These are phyloP conservation scores for Drosophila setifemur DNA, from an alignment of 1,140 invertebrate species.

Conservation along the genomic window DNA sequence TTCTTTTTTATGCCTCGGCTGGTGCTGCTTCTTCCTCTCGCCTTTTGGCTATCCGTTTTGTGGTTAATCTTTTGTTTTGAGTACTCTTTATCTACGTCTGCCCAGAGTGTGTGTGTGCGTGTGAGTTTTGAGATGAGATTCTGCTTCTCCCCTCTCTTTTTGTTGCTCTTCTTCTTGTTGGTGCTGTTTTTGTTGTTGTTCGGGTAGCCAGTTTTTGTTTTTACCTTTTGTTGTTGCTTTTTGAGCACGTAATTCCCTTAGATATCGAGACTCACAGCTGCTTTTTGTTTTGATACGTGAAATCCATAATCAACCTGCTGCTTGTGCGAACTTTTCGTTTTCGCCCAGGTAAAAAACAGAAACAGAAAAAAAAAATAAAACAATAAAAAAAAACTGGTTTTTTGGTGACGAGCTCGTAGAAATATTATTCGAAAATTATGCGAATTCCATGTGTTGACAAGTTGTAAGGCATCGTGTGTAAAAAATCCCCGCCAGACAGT, in stretches of 20 bases:
- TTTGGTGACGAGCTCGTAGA: neutral
- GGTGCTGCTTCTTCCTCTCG: slow-evolving; percentile 31
- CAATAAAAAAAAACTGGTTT: slow-evolving; percentile 11
- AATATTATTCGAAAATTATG: neutral
- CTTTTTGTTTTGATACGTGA: slow-evolving; percentile 75
- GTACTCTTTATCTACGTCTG: slow-evolving; percentile 63
- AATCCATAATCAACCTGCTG: slow-evolving; percentile 58
- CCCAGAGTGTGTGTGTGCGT: slow-evolving; percentile 8
- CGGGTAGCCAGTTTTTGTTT: neutral
- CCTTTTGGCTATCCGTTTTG: slow-evolving; percentile 28
- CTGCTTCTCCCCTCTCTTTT: neutral
- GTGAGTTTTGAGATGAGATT: slow-evolving; percentile 16
- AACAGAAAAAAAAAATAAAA: neutral
- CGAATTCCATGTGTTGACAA: slow-evolving; percentile 4
- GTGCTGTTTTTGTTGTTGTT: neutral
- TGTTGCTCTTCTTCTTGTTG: slow-evolving; percentile 24
- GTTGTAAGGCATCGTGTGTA: too few relatives aligned
- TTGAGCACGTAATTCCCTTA: slow-evolving; percentile 38
- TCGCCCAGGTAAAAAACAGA: neutral
- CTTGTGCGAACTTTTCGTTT: neutral
- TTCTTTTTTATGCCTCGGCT: slow-evolving; percentile 23
- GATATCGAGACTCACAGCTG: slow-evolving; percentile 60
- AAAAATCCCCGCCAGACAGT: slow-evolving; percentile 6
- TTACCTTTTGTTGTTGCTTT: slow-evolving; percentile 5
- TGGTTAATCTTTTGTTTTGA: slow-evolving; percentile 78